Evolutionary conservation across 2,888 invertebrate genomes (phyloP).

Genomic region (Eurytoma californica): DNA sequence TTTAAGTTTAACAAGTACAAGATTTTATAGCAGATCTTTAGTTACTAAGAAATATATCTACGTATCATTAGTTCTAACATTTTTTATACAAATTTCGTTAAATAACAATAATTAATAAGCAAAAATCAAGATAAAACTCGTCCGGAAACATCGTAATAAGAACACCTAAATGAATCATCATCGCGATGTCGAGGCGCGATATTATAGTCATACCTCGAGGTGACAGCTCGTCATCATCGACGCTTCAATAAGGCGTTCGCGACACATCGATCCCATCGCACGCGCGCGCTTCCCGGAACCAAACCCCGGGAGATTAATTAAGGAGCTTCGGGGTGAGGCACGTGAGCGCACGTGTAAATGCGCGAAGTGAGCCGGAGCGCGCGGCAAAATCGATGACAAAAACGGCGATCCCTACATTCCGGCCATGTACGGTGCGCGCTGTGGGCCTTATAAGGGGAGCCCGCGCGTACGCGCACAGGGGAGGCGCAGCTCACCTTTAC

Average conservation of each 20-base stretch:
- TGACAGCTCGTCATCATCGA: background rate
- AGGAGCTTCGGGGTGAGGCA: conserved; percentile 39
- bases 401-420: conserved; percentile 74
- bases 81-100: too few species aligned
- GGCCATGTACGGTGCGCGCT: conserved; percentile 69
- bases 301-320: conserved; percentile 30
- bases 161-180: background rate
- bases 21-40: too few species aligned
- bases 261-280: background rate
- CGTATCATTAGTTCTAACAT: too few species aligned
- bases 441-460: conserved; percentile 70
- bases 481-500: conserved; percentile 59
- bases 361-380: conserved; percentile 39
- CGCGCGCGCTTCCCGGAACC: conserved; percentile 8
- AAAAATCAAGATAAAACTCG: too few species aligned
- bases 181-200: background rate
- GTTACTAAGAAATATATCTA: too few species aligned
- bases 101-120: too few species aligned
- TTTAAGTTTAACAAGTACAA: too few species aligned
- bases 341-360: conserved; percentile 13
- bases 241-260: background rate
- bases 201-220: background rate
- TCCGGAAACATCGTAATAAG: too few species aligned
- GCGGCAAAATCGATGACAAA: conserved; percentile 69
- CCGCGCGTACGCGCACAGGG: conserved; percentile 60